Percentiles rank a stretch among this genome's conserved stretches.
Conservation (phyloP, 2,797 vertebrate species). For the Bradypodion ventrale region DNA sequence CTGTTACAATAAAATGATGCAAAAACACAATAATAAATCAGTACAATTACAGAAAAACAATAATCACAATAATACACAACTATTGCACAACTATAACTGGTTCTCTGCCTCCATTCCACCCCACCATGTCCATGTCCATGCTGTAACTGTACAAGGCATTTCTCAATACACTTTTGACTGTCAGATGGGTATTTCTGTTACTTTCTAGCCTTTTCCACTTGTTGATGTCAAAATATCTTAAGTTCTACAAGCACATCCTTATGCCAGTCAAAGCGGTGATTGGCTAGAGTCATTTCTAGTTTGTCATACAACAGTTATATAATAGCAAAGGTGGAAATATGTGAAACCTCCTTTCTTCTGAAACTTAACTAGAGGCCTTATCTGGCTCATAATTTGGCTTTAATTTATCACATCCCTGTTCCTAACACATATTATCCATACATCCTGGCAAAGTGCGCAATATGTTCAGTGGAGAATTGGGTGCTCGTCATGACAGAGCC, state of each 20-base stretch:
- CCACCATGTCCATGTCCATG: neutral
- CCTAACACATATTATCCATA: neutral
- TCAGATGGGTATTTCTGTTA: neutral
- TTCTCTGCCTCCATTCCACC: too few relatives aligned
- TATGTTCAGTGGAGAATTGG: too few relatives aligned
- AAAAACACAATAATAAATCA: too few relatives aligned
- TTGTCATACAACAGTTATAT: neutral
- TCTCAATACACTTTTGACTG: conserved; percentile 2
- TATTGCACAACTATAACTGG: neutral
- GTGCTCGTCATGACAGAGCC: too few relatives aligned
- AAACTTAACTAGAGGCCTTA: neutral
- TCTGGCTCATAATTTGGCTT: neutral
- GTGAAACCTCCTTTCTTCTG: neutral
- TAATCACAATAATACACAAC: too few relatives aligned
- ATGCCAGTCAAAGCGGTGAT: neutral
- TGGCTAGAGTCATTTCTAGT: neutral
- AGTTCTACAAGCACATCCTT: conserved; percentile 20
- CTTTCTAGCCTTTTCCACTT: conserved; percentile 8
- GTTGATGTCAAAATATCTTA: conserved; percentile 21
- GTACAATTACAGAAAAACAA: too few relatives aligned
- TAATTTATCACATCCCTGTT: neutral
- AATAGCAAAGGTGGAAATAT: neutral
- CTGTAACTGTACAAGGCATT: neutral
- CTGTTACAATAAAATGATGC: too few relatives aligned
- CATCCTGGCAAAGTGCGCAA: neutral